phyloP scores from a whole-genome alignment of 1,140 invertebrate genomes.

The Pachypeltis micranthus region DNA sequence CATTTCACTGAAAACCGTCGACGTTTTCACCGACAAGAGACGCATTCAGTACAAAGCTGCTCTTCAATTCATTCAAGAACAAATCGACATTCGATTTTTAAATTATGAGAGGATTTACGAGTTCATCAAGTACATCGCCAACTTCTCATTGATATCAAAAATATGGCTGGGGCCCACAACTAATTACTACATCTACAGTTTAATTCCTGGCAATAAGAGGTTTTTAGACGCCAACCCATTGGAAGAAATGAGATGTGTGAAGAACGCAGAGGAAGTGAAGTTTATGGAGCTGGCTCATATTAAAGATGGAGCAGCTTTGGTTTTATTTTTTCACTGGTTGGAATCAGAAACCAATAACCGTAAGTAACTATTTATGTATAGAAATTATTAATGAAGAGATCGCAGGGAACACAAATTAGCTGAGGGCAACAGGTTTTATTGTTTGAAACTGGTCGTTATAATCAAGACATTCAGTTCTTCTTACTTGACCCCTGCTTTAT shows the following conservation, averaged over 20 bases:
- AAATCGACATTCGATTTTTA: background rate
- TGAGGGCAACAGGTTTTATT: too few relatives aligned
- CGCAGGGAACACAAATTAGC: background rate
- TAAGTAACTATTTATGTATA: background rate
- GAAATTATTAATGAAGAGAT: background rate
- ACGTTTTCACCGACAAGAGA: conserved; percentile 58
- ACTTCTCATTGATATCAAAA: conserved; percentile 29
- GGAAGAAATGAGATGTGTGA: conserved; percentile 72
- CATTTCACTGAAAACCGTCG: conserved; percentile 49
- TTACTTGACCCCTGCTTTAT: too few relatives aligned
- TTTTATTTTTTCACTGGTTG: conserved; percentile 87
- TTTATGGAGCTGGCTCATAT: conserved; percentile 16
- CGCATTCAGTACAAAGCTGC: conserved; percentile 46
- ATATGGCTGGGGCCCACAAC: conserved; percentile 58
- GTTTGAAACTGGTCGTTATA: too few relatives aligned
- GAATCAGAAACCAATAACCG: conserved; percentile 46
- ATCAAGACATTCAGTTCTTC: too few relatives aligned
- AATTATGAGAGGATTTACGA: conserved; percentile 45
- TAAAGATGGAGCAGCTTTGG: conserved; percentile 60
- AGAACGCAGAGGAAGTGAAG: conserved; percentile 75
- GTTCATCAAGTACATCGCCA: conserved; percentile 31
- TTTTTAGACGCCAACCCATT: conserved; percentile 41
- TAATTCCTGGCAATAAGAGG: conserved; percentile 43
- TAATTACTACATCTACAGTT: conserved; percentile 50
- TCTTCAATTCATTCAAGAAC: conserved; percentile 43